Evolutionary conservation across 1,140 invertebrate genomes (phyloP), one percentile per base, ranked within the genome.

Genomic region (Spodoptera litura): DNA sequence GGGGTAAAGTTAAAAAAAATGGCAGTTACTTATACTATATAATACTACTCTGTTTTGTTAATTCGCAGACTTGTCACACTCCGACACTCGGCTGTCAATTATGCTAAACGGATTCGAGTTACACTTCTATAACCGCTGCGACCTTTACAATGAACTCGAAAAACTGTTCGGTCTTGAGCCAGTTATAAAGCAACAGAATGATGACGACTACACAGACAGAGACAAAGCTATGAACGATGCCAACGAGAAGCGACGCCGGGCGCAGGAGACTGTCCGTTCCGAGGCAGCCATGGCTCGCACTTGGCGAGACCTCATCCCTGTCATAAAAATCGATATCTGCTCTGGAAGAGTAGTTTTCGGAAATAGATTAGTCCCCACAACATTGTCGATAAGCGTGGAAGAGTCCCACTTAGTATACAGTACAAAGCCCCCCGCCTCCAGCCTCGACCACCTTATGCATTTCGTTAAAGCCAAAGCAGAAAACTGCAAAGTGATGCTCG

Each of bases 21-120:
- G 1, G 1, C 1, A 20, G 20, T 1, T 20, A 20, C 20, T 2
- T 31, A 31, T 44, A 44, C 6, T 44, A 6, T 44, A 44, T 44
- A 38, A 38, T 38, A 38, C 6, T 44, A 8, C 4, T 44, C 38
- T 44, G 38, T 44, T 4, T 6, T 44, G 2, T 44, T 44, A 72
- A 66, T 83, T 94, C 95, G 68, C 95, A 98, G 98, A 99, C 96
- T 96, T 99, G 84, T 99, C 98, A 70, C 98, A 99, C 95, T 98
- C 98, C 59, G 98, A 99, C 91, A 98, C 99, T 6, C 96, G 99
- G 59, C 94, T 99, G 15, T 99, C 98, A 55, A 96, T 99, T 35
- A 97, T 99, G 95, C 93, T 99, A 68, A 99, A 99, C 95, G 99
- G 98, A 8, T 98, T 99, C 90, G 99, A 99, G 94, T 93, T 99